Conservation (phyloP, 2,797 vertebrate species). For the Sebastes minor region DNA sequence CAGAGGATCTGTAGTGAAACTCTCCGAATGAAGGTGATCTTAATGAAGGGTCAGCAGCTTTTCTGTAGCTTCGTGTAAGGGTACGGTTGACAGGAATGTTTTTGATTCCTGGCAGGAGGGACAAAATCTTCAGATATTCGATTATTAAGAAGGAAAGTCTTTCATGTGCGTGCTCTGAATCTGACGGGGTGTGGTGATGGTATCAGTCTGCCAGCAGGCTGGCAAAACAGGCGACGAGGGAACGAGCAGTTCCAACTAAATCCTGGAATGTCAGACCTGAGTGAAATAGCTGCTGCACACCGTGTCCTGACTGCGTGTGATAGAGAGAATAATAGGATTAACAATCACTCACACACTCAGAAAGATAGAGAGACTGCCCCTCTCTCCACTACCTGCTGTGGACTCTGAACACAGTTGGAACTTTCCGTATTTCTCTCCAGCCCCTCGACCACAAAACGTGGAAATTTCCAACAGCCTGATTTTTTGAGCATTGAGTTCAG, state of each 20-base stretch:
- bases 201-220: slow-evolving; percentile 26
- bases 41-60: background rate
- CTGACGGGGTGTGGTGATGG: slow-evolving; percentile 4
- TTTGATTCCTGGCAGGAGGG: slow-evolving; percentile 13
- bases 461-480: slow-evolving; percentile 64
- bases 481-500: slow-evolving; percentile 33
- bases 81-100: slow-evolving; percentile 42
- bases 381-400: slow-evolving; percentile 41
- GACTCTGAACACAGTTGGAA: slow-evolving; percentile 53
- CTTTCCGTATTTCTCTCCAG: slow-evolving; percentile 52
- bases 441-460: slow-evolving; percentile 49
- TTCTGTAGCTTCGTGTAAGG: background rate
- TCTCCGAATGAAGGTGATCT: background rate
- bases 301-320: slow-evolving; percentile 59
- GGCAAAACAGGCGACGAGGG: slow-evolving; percentile 11
- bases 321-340: slow-evolving; percentile 66
- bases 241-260: slow-evolving; percentile 52
- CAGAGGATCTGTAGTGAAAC: background rate
- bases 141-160: slow-evolving; percentile 5
- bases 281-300: slow-evolving; percentile 62
- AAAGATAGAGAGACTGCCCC: slow-evolving; percentile 9
- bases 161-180: slow-evolving; percentile 1
- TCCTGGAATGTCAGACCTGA: slow-evolving; percentile 73
- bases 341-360: slow-evolving; percentile 30
- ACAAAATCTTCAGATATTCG: background rate